Evolutionary conservation across 2,797 vertebrate species (phyloP).

Genomic region (Meriones psammophilus): DNA sequence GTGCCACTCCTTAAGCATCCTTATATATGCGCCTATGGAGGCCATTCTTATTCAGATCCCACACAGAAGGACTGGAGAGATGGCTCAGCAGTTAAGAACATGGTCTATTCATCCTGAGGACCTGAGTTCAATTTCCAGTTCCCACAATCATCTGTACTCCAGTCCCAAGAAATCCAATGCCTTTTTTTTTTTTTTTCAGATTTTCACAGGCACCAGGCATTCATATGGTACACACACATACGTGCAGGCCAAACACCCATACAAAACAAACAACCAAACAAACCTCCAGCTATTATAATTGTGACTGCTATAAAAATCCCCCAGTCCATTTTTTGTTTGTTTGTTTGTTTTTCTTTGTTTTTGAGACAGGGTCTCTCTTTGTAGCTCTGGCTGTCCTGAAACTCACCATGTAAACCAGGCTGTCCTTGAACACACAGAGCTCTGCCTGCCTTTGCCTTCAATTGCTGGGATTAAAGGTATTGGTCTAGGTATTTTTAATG

Average conservation of each 20-base stretch:
- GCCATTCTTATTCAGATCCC: not conserved
- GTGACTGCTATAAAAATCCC: not conserved
- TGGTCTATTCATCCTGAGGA: not conserved
- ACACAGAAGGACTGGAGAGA: not conserved
- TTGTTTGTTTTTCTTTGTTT: not conserved
- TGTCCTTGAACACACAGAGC: not conserved
- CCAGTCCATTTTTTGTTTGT: not conserved
- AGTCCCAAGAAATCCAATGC: not conserved
- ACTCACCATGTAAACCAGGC: not conserved
- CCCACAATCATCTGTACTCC: not conserved
- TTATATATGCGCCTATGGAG: no score
- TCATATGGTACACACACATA: not conserved
- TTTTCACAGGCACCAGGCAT: not conserved
- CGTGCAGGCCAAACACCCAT: not conserved
- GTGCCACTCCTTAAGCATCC: not conserved
- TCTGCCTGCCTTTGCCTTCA: not conserved
- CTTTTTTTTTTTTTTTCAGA: not conserved
- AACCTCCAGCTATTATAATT: not conserved
- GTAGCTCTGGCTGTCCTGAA: not conserved
- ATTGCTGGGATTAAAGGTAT: not conserved
- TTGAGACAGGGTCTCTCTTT: not conserved
- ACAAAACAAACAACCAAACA: not conserved
- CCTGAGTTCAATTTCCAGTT: not conserved
- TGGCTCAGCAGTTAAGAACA: not conserved
- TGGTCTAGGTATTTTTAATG: constrained; percentile 15